Base-by-base conservation (phyloP, 2,113 vertebrate genomes). In the Cavia porcellus region DNA sequence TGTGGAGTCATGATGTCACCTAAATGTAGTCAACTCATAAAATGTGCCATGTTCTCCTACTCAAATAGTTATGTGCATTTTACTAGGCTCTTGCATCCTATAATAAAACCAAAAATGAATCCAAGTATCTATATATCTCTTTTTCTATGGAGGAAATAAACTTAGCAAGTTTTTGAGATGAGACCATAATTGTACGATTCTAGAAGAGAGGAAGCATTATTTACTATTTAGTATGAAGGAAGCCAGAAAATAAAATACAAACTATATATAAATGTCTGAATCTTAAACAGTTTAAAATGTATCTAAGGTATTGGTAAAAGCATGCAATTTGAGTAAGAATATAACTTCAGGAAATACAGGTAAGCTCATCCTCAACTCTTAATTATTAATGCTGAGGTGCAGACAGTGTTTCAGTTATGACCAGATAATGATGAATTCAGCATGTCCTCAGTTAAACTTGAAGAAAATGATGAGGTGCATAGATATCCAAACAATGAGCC, bases 151-250 rank as follows among this genome's bases (percentile, higher is more conserved):
- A 92, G 96, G 82, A 94, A 96, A 98, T 86, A 74, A 95, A 97
- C 13, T 82, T 81, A 86, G 45, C 59, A 90, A 80, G 81, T 42
- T 89, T 96, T 90, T 75, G 96, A 89, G 84, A 97, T 97, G 97
- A 96, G 61, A 97, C 89, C 96, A 85, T 30, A 96, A 72, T 86
- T 75, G 30, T 61, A 80, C 42, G 70, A 82, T 86, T 95, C 83
- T 64, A 42, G 97, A 98, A 94, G 72, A 98, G 92, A 96, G 59
- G 84, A 96, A 97, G 72, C 83, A 88, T 84, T n/a, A 92, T 94
- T 98, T 61, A 93, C 64, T 42, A 97, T 92, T 96, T 89, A 90
- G 96, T 96, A 95, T 97, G 87, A 98, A 96, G 66, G 52, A 96
- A 86, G 91, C 95, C 82, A 97, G 75, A 77, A 94, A 92, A 93